phyloP scores from a whole-genome alignment of 2,888 invertebrate species.

The Trisateles emortualis region DNA sequence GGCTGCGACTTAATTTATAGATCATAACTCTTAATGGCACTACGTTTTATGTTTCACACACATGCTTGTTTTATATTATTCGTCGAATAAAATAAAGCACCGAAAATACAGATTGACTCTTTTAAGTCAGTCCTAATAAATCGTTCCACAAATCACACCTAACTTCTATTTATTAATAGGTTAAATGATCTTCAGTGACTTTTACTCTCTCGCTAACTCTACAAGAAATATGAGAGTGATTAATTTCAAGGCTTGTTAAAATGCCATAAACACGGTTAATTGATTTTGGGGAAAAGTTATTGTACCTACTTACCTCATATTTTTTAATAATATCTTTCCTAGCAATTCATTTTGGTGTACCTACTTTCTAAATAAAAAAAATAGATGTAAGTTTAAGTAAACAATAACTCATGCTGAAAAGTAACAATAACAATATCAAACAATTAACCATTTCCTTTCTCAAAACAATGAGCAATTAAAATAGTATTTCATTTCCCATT shows the following conservation, averaged over 20 bases:
- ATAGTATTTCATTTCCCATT: conserved; percentile 42
- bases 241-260: conserved; percentile 9
- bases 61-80: conserved; percentile 23
- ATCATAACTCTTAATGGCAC: conserved; percentile 25
- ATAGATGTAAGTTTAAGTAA: not conserved
- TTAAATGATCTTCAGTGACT: conserved; percentile 16
- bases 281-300: not conserved
- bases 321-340: too few species aligned
- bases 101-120: conserved; percentile 24
- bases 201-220: conserved; percentile 14
- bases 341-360: too few species aligned
- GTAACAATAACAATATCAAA: conserved; percentile 7
- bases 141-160: conserved; percentile 19
- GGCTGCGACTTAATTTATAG: conserved; percentile 32
- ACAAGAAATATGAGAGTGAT: conserved; percentile 13
- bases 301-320: not conserved
- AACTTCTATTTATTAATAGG: conserved; percentile 19
- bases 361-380: too few species aligned
- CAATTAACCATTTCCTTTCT: conserved; percentile 28
- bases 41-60: conserved; percentile 31
- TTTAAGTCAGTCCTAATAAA: conserved; percentile 22
- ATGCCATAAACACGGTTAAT: not conserved
- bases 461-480: conserved; percentile 42
- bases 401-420: not conserved
- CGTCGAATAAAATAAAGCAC: conserved; percentile 20